These are phyloP conservation scores for Drosophila emarginata DNA, from an alignment of 2,888 invertebrate genomes.

Conservation along the genomic window DNA sequence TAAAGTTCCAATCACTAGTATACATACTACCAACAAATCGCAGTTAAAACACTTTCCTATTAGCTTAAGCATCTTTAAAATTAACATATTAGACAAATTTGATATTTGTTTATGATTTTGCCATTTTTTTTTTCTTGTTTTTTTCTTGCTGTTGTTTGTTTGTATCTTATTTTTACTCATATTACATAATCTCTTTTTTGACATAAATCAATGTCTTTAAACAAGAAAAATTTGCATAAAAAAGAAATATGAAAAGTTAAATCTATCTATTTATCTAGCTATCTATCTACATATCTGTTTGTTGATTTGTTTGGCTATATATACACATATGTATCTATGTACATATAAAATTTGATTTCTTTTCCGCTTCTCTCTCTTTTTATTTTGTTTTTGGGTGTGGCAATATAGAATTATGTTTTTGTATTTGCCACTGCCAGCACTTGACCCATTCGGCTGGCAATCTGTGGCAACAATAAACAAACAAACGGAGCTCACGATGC, in stretches of 20 bases:
- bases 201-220: slow-evolving; percentile 24
- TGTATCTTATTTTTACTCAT: neutral
- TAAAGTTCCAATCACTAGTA: too few relatives aligned
- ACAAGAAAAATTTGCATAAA: slow-evolving; percentile 44
- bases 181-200: slow-evolving; percentile 21
- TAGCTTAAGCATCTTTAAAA: neutral
- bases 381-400: slow-evolving; percentile 25
- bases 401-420: slow-evolving; percentile 10
- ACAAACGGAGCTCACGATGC: slow-evolving; percentile 47
- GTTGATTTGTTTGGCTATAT: neutral
- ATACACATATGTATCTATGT: neutral
- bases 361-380: neutral
- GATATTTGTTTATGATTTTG: neutral
- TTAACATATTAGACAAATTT: neutral
- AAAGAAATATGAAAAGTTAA: neutral
- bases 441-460: slow-evolving; percentile 25
- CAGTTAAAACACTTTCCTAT: neutral
- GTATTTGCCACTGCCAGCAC: slow-evolving; percentile 25
- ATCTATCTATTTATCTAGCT: neutral
- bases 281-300: too few relatives aligned
- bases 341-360: neutral
- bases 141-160: neutral
- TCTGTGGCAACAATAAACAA: slow-evolving; percentile 32
- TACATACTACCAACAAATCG: neutral
- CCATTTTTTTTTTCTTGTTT: neutral